Conservation (phyloP, 92 coral and sea anemone genomes). For the Desmophyllum pertusum region DNA sequence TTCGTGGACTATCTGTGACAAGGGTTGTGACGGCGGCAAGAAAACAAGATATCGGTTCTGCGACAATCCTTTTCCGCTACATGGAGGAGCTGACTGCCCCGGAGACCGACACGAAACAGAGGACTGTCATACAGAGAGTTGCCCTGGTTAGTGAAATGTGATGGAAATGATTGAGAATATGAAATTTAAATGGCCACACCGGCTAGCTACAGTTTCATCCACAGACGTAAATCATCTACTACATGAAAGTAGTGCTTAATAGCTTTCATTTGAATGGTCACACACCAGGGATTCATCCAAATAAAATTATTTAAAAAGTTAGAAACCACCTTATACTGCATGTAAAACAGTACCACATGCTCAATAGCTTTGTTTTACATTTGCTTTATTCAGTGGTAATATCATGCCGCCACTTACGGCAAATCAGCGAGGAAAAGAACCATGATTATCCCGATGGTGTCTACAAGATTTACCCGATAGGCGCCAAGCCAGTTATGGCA, state of each 20-base stretch:
- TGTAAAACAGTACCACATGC: too few species aligned
- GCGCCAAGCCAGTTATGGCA: slow-evolving; percentile 52
- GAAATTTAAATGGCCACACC: too few species aligned
- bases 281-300: too few species aligned
- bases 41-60: slow-evolving; percentile 66
- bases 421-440: slow-evolving; percentile 39
- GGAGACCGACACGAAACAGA: slow-evolving; percentile 40
- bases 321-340: too few species aligned
- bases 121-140: slow-evolving; percentile 57
- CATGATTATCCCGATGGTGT: too few species aligned
- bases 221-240: too few species aligned
- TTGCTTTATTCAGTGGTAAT: slow-evolving; percentile 35
- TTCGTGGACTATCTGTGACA: slow-evolving; percentile 63
- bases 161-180: too few species aligned
- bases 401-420: slow-evolving; percentile 72
- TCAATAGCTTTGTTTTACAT: neutral
- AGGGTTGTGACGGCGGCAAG: slow-evolving; percentile 61
- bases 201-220: too few species aligned
- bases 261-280: too few species aligned
- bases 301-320: too few species aligned
- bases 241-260: too few species aligned
- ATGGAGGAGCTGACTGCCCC: slow-evolving; percentile 56
- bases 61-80: slow-evolving; percentile 61
- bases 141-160: slow-evolving; percentile 48
- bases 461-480: slow-evolving; percentile 67